A percentile compares a stretch with the other conserved stretches of the same genome.
phyloP scores from a whole-genome alignment of 2,888 invertebrate genomes.

The Capitulum mitella region DNA sequence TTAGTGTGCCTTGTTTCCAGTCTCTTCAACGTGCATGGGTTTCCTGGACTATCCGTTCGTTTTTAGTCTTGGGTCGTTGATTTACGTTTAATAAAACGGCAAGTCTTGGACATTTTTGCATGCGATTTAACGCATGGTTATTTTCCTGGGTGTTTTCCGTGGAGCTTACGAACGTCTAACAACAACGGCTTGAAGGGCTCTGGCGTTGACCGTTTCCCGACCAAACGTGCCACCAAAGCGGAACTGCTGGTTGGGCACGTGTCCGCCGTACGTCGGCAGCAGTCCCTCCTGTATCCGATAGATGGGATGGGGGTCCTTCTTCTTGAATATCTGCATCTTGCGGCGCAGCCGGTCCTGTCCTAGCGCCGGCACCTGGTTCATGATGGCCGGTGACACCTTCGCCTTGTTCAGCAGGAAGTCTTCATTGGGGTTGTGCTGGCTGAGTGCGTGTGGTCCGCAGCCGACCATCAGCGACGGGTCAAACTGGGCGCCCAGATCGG shows the following conservation, averaged over 20 bases:
- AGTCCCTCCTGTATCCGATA: conserved; percentile 67
- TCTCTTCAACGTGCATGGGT: too few species aligned
- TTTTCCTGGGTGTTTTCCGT: too few species aligned
- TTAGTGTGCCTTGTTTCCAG: too few species aligned
- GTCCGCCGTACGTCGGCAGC: conserved; percentile 68
- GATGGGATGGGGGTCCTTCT: conserved; percentile 42
- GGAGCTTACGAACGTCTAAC: conserved; percentile 40
- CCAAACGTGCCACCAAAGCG: conserved; percentile 70
- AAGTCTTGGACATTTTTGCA: too few species aligned
- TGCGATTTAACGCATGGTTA: too few species aligned
- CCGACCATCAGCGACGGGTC: conserved; percentile 23
- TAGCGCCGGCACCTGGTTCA: conserved; percentile 12
- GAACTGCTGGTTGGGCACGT: conserved; percentile 65
- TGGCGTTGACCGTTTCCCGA: conserved; percentile 63
- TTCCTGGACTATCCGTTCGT: too few species aligned
- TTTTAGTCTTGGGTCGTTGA: too few species aligned
- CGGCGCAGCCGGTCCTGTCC: conserved; percentile 1
- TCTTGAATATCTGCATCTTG: conserved; percentile 17
- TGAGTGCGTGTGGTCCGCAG: not conserved
- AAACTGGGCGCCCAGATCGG: not conserved
- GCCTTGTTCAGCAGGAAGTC: conserved; percentile 1
- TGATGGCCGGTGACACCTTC: not conserved
- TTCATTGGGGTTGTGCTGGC: not conserved
- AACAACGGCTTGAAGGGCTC: conserved; percentile 56
- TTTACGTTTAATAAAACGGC: too few species aligned